Evolutionary conservation across 2,888 invertebrate genomes (phyloP).

Genomic region (Noctua comes): DNA sequence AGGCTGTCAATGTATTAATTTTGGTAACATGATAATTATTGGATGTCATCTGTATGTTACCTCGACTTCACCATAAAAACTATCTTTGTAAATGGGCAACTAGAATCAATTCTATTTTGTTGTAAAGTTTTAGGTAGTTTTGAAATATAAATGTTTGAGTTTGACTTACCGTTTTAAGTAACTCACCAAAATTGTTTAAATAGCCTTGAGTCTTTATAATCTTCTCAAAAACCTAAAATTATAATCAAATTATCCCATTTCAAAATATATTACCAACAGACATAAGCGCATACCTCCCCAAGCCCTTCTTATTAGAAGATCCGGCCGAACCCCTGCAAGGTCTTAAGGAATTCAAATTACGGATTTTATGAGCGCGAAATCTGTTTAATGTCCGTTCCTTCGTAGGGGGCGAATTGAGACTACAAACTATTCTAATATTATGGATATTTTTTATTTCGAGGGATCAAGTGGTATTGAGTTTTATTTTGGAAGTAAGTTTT

Average conservation of each 20-base stretch:
- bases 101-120: background rate
- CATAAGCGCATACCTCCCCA: constrained; percentile 49
- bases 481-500: constrained; percentile 42
- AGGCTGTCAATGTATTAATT: background rate
- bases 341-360: constrained; percentile 89
- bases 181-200: background rate
- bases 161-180: background rate
- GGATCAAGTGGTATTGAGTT: constrained; percentile 46
- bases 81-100: background rate
- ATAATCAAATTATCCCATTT: constrained; percentile 41
- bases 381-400: constrained; percentile 83
- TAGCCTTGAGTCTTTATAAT: background rate
- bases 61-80: background rate
- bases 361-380: constrained; percentile 87
- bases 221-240: background rate
- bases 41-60: background rate
- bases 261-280: constrained; percentile 31
- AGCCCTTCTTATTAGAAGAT: constrained; percentile 68
- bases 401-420: constrained; percentile 56
- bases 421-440: constrained; percentile 64
- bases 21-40: background rate
- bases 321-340: constrained; percentile 71
- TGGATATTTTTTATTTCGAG: constrained; percentile 57
- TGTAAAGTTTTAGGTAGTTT: background rate
- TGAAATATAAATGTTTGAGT: background rate